Evolutionary conservation across 1,140 invertebrate genomes (phyloP), one percentile per base, ranked within the genome.

Genomic region (Chrysomallon squamiferum): DNA sequence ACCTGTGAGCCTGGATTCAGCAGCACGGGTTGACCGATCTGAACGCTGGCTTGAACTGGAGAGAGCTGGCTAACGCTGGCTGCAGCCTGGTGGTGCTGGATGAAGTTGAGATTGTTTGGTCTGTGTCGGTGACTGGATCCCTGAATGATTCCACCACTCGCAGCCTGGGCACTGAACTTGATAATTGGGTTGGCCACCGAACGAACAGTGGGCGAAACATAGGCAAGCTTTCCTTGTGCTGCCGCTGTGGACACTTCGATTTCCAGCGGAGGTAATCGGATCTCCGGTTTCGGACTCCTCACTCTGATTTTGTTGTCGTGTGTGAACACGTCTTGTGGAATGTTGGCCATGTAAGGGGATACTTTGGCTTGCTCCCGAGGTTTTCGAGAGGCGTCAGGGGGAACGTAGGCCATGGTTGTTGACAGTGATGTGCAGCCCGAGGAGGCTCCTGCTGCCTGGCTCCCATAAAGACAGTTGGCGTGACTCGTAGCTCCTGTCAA

Each of bases 11-110:
- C 73, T 27, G 78, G 62, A 69, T 79, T 79, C 4, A 83, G 73
- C 50, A 81, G 73, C 9, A 83, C 74, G 43, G 81, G 83, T 65
- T 85, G 84, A 9, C 80, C 79, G 38, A 86, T 64, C 47, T 83
- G 78, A 32, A 83, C 74, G 6, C 77, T 70, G 20, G 77, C 74
- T 60, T 77, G 80, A 18, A 79, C 77, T 43, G 81, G 83, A 25
- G 81, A 81, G 33, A 81, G 64, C 61, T 85, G 83, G 49, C 73
- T 77, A 52, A 75, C 58, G 41, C 71, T 63, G 5, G 65, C 13
- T 11, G 71, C 74, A 47, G 68, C 35, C 35, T 68, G 73, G 22
- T 69, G 67, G 35, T 68, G 52, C 7, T 65, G 66, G 41, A 70
- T 52, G 65, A 72, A 72, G 58, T 73, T 77, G 49, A 76, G 50